These are phyloP conservation scores for Caenorhabditis sp. DNA, from an alignment of 2,888 invertebrate species.

Conservation along the genomic window DNA sequence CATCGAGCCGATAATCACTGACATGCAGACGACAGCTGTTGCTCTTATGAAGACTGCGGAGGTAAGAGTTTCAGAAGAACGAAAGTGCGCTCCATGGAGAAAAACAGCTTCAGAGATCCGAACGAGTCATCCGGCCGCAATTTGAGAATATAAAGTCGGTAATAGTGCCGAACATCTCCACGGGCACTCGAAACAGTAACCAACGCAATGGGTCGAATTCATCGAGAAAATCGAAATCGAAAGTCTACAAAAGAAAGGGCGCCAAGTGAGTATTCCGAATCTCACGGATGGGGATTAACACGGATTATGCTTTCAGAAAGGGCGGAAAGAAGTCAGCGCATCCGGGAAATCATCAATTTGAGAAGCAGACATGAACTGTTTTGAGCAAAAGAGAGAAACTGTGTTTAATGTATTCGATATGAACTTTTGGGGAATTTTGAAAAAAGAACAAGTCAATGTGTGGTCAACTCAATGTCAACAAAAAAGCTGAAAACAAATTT, in stretches of 20 bases:
- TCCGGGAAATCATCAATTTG: slow-evolving; percentile 3
- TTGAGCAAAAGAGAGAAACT: no score
- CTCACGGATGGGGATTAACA: no score
- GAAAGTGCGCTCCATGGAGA: no score
- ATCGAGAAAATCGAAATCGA: slow-evolving; percentile 15
- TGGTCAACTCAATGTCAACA: not conserved
- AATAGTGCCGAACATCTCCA: slow-evolving; percentile 1
- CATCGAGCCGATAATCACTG: slow-evolving; percentile 60
- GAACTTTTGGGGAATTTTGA: not conserved
- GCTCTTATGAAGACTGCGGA: slow-evolving; percentile 10
- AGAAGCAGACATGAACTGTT: slow-evolving; percentile 1
- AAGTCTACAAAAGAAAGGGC: slow-evolving; percentile 2
- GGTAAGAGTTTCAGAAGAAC: not conserved
- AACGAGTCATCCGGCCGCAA: not conserved
- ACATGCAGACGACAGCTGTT: slow-evolving; percentile 40
- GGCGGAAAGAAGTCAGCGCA: not conserved
- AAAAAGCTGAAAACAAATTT: slow-evolving; percentile 4
- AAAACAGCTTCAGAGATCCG: slow-evolving; percentile 33
- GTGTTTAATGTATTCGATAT: no score
- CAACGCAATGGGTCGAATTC: slow-evolving; percentile 25
- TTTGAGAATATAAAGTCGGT: slow-evolving; percentile 8
- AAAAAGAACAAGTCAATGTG: not conserved
- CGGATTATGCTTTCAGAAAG: not conserved
- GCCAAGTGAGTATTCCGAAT: no score
- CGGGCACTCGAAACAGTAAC: no score